A percentile compares a stretch with the other conserved stretches of the same genome.
These are phyloP conservation scores for Trissolcus japonicus DNA, from an alignment of 2,888 invertebrate species.

Conservation along the genomic window DNA sequence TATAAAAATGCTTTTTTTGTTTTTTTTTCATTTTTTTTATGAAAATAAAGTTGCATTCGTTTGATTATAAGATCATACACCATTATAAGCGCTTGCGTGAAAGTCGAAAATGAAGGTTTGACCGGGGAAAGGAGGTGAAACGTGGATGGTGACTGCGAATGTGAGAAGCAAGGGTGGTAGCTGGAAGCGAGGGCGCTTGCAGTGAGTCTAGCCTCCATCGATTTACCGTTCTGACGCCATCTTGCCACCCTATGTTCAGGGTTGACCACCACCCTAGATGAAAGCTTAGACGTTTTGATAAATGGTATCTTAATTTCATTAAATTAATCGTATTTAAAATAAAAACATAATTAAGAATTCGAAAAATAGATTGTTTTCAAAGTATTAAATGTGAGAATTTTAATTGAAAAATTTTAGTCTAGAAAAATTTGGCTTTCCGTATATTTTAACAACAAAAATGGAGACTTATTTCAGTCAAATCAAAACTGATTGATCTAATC, in stretches of 20 bases:
- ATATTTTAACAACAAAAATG: no score
- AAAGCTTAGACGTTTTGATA: slow-evolving; percentile 76
- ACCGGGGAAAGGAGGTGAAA: slow-evolving; percentile 61
- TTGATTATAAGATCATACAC: slow-evolving; percentile 57
- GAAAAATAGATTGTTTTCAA: not conserved
- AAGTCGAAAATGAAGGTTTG: slow-evolving; percentile 74
- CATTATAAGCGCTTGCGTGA: slow-evolving; percentile 71
- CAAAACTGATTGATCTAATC: no score
- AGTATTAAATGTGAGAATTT: not conserved
- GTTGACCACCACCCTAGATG: slow-evolving; percentile 72
- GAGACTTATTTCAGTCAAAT: no score
- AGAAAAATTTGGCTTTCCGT: no score
- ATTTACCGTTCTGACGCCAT: slow-evolving; percentile 76
- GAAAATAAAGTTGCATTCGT: slow-evolving; percentile 34
- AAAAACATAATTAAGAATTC: not conserved
- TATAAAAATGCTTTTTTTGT: slow-evolving; percentile 23
- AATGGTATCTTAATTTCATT: slow-evolving; percentile 69
- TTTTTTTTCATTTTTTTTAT: slow-evolving; percentile 28
- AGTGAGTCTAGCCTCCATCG: slow-evolving; percentile 76
- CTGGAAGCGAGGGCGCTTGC: slow-evolving; percentile 74
- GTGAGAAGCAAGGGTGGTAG: slow-evolving; percentile 65
- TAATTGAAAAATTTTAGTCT: no score
- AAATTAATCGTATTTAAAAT: slow-evolving; percentile 65
- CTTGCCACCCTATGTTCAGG: slow-evolving; percentile 76
- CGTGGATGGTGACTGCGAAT: slow-evolving; percentile 61